Evolutionary conservation across 1,140 invertebrate genomes (phyloP).

Genomic region (Drosophila nebulosa): DNA sequence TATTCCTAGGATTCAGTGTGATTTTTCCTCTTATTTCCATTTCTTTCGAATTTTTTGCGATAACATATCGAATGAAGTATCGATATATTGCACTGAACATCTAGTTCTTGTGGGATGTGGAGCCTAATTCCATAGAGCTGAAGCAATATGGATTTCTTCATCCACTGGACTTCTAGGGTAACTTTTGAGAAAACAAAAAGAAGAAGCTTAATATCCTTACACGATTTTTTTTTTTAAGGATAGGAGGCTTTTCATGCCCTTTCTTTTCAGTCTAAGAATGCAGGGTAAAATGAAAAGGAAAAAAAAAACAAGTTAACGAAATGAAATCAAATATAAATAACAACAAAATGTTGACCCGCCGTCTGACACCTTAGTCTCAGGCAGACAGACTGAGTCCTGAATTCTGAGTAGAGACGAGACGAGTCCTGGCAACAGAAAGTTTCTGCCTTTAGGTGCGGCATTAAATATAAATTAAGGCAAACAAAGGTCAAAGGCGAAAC

Average conservation of each 20-base stretch:
- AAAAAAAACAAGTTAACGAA: not conserved
- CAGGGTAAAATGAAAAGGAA: not conserved
- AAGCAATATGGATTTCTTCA: too few relatives aligned
- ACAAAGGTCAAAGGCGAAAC: constrained; percentile 51
- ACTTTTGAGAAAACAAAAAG: too few relatives aligned
- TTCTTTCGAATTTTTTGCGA: too few relatives aligned
- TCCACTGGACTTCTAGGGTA: too few relatives aligned
- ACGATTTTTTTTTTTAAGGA: too few relatives aligned
- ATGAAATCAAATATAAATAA: constrained; percentile 59
- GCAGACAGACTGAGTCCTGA: not conserved
- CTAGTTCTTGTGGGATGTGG: too few relatives aligned
- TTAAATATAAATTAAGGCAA: constrained; percentile 71
- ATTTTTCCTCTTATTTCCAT: too few relatives aligned
- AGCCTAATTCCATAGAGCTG: too few relatives aligned
- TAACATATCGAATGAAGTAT: too few relatives aligned
- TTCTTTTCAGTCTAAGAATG: not conserved
- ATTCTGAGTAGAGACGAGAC: not conserved
- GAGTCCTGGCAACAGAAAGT: not conserved
- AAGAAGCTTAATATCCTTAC: not conserved
- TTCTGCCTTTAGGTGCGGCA: constrained; percentile 31
- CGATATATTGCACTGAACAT: too few relatives aligned
- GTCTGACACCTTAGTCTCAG: constrained; percentile 45
- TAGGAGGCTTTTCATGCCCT: not conserved
- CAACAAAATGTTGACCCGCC: constrained; percentile 41
- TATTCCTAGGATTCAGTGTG: too few relatives aligned